phyloP scores from a whole-genome alignment of 2,797 vertebrate species.

The Phrynocephalus guinanensis region DNA sequence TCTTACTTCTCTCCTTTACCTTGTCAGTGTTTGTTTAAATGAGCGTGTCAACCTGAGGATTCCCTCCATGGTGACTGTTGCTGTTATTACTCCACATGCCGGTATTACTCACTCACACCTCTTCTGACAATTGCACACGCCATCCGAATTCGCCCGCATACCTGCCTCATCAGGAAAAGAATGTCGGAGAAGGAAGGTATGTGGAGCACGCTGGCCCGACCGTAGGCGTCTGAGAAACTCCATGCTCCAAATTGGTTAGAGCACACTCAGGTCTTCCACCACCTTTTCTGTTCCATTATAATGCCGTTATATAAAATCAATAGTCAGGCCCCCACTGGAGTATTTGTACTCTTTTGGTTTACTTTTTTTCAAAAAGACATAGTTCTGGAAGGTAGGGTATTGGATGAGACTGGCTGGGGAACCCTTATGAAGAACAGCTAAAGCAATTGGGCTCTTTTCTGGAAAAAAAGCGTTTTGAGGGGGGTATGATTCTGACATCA shows the following conservation, averaged over 20 bases:
- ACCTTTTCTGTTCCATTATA: neutral
- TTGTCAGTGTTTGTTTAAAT: neutral
- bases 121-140: neutral
- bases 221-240: neutral
- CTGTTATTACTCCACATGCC: neutral
- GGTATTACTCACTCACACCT: neutral
- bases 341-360: too few relatives aligned
- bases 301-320: too few relatives aligned
- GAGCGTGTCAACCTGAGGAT: neutral
- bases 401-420: too few relatives aligned
- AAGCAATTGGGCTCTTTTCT: too few relatives aligned
- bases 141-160: neutral
- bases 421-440: too few relatives aligned
- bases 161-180: neutral
- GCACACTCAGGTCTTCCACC: neutral
- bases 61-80: neutral
- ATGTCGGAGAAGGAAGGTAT: neutral
- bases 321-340: too few relatives aligned
- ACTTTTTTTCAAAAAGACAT: too few relatives aligned
- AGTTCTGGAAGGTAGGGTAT: too few relatives aligned
- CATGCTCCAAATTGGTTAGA: neutral
- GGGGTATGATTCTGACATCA: too few relatives aligned
- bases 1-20: neutral
- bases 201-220: neutral
- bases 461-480: too few relatives aligned